Conservation (phyloP, 2,888 invertebrate genomes). For the Cremastobaeus sp. region DNA sequence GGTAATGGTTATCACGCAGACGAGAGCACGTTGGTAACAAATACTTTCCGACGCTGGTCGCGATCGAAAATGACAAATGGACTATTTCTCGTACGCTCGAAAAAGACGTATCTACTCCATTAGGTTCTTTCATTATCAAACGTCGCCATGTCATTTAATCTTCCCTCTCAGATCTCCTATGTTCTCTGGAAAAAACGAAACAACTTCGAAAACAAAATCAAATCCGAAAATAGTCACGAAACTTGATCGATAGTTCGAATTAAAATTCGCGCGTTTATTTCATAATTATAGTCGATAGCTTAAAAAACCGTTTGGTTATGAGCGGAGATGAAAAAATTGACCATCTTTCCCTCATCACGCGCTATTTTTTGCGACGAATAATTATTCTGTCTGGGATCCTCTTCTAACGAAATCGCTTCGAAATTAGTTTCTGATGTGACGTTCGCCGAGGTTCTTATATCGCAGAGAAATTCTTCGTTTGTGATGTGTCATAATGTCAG, state of each 20-base stretch:
- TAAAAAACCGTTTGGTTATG: not conserved
- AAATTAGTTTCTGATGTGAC: slow-evolving; percentile 2
- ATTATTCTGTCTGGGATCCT: too few relatives aligned
- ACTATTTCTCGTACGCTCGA: slow-evolving; percentile 70
- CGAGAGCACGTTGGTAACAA: too few relatives aligned
- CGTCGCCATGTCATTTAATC: slow-evolving; percentile 56
- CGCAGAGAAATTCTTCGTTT: slow-evolving; percentile 20
- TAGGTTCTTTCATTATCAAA: slow-evolving; percentile 67
- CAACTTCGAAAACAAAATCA: slow-evolving; percentile 35
- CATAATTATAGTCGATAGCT: not conserved
- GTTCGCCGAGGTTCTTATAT: slow-evolving; percentile 23
- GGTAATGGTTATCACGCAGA: too few relatives aligned
- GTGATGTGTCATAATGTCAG: slow-evolving; percentile 40
- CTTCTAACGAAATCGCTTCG: not conserved
- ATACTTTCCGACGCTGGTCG: slow-evolving; percentile 24
- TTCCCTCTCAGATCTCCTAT: slow-evolving; percentile 23
- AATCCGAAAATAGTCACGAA: slow-evolving; percentile 25
- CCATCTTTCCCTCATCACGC: too few relatives aligned
- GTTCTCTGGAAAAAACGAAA: slow-evolving; percentile 17
- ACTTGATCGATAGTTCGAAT: slow-evolving; percentile 38
- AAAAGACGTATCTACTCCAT: slow-evolving; percentile 66
- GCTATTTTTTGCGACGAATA: too few relatives aligned
- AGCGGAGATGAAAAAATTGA: not conserved
- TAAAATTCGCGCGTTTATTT: slow-evolving; percentile 38
- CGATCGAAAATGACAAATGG: slow-evolving; percentile 71